Evolutionary conservation across 2,888 invertebrate species (phyloP).

Genomic region (Mesorhabditis spiculigera): DNA sequence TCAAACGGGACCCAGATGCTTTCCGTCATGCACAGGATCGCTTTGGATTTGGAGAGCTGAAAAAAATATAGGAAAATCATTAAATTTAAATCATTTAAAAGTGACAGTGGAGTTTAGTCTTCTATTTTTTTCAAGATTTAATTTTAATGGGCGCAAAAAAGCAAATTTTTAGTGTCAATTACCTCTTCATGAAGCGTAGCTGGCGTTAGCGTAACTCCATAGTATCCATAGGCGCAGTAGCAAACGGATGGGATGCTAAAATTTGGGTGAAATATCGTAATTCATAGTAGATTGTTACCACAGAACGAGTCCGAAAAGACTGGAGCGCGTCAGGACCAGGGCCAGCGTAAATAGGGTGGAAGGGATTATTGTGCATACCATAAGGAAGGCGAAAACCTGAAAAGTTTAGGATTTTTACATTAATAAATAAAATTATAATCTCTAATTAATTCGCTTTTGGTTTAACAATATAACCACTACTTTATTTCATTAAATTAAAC

Average conservation of each 20-base stretch:
- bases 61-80: background rate
- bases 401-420: background rate
- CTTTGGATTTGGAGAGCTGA: background rate
- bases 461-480: background rate
- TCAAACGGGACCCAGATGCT: conserved; percentile 4
- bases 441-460: no score
- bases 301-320: background rate
- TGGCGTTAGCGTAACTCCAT: no score
- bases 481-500: background rate
- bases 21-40: background rate
- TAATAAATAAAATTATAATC: no score
- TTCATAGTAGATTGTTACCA: background rate
- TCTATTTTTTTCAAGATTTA: no score
- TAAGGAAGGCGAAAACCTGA: conserved; percentile 2
- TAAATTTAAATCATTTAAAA: no score
- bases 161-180: no score
- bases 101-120: no score
- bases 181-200: no score
- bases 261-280: no score
- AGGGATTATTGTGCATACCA: background rate
- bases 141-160: no score
- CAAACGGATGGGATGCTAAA: no score
- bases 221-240: no score
- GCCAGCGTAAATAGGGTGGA: conserved; percentile 1
- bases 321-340: background rate